Evolutionary conservation across 2,888 invertebrate species (phyloP), one percentile per base, ranked within the genome.

Genomic region (Troides aeacus): DNA sequence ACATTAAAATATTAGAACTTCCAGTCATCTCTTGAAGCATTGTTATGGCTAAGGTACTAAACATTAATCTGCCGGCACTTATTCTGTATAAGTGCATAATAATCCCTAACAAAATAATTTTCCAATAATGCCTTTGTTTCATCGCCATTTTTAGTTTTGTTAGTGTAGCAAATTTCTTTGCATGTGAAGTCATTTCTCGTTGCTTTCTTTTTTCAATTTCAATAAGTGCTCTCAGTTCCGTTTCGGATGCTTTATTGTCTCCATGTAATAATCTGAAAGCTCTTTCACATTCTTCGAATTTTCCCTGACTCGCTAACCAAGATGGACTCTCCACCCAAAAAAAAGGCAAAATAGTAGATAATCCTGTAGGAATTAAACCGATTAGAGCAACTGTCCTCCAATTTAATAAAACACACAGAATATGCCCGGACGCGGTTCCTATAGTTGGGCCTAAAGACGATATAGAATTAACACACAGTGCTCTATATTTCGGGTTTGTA

Each of bases 261-360:
- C 73, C 74, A 39, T 76, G 77, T 18, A 79, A 39, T 42, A 71
- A 50, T 71, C 64, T 74, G 66, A 75, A 78, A 0, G 74, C 73
- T 1, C 1, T 59, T 56, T 74, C 70, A 58, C 75, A 78, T 66
- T 80, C 76, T 18, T 76, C 72, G 64, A 76, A 79, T 65, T 72
- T 73, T 30, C 79, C 78, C 65, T 77, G 76, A 15, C 76, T 76
- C 2, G 78, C 80, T n/a, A 81, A 69, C 79, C 78, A 79, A 1
- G 74, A 72, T 0, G 79, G 79, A 64, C 78, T 79, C 50, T 79
- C 79, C 1, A 74, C 71, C 75, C 77, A 79, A 50, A 75, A 77
- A 17, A 74, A 71, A 0, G 80, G 78, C 2, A 78, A 12, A 10
- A 78, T 10, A 39, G 73, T 71, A 0, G 78, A 71, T 0, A 78